Conservation (phyloP, 2,113 vertebrate genomes). For the Eclectus roratus region DNA sequence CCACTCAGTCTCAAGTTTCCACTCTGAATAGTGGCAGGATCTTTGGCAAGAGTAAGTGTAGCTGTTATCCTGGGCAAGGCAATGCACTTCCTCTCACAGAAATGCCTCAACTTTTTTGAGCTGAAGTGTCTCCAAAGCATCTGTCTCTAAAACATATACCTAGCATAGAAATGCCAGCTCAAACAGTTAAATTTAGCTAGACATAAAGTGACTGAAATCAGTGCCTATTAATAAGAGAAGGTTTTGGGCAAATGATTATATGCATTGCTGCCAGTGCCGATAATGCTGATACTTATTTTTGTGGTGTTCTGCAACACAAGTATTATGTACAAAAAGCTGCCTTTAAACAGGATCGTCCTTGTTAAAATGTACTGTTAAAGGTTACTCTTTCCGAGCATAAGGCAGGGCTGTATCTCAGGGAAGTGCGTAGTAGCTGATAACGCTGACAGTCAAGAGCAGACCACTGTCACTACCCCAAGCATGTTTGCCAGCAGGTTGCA, state of each 20-base stretch:
- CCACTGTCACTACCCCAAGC: not conserved
- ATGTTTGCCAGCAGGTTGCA: not conserved
- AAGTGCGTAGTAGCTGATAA: conserved; percentile 16
- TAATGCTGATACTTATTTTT: not conserved
- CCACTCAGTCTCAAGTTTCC: not conserved
- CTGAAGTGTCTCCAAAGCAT: conserved; percentile 54
- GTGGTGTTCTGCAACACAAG: not conserved
- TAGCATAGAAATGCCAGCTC: conserved; percentile 28
- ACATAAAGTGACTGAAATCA: conserved; percentile 15
- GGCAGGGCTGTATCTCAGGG: not conserved
- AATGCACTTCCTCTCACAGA: conserved; percentile 27
- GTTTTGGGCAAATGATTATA: not conserved
- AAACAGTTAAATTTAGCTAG: conserved; percentile 45
- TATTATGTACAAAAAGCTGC: not conserved
- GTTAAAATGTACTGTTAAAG: conserved; percentile 25
- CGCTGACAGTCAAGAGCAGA: not conserved
- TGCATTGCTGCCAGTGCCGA: not conserved
- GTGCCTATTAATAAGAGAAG: not conserved
- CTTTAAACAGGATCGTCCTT: not conserved
- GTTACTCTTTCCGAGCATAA: conserved; percentile 23
- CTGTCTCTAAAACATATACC: conserved; percentile 48
- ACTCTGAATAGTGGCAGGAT: not conserved
- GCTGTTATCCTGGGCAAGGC: conserved; percentile 42
- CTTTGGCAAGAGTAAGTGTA: not conserved
- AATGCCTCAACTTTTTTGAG: conserved; percentile 41